Evolutionary conservation across 2,888 invertebrate species (phyloP).

Genomic region (Lasiommata megera): DNA sequence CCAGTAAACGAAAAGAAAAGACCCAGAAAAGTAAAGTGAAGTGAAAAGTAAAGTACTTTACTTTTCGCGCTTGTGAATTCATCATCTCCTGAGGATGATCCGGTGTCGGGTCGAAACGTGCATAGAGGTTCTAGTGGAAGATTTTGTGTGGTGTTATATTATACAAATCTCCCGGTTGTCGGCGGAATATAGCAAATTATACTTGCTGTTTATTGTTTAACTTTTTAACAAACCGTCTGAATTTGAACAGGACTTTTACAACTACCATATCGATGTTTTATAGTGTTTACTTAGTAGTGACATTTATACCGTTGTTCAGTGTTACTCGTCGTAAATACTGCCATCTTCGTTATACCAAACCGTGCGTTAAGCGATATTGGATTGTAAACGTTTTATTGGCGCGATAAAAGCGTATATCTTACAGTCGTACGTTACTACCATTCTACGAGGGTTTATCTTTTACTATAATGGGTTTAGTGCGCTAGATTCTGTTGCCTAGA

Average conservation of each 20-base stretch:
- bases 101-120: no score
- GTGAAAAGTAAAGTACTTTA: no score
- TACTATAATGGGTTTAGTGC: conserved; percentile 2
- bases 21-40: no score
- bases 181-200: no score
- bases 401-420: conserved; percentile 17
- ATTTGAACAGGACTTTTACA: not conserved
- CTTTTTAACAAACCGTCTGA: no score
- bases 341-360: conserved; percentile 13
- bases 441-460: not conserved
- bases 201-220: no score
- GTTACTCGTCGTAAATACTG: not conserved
- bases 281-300: not conserved
- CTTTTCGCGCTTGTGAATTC: no score
- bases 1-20: no score
- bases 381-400: conserved; percentile 25
- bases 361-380: conserved; percentile 21
- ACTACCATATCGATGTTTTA: not conserved
- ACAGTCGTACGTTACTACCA: not conserved
- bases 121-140: no score
- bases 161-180: no score
- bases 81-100: no score
- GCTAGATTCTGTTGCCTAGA: conserved; percentile 1
- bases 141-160: no score
- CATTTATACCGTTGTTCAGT: not conserved